Evolutionary conservation across 2,888 invertebrate species (phyloP).

Genomic region (Steromphala cineraria): DNA sequence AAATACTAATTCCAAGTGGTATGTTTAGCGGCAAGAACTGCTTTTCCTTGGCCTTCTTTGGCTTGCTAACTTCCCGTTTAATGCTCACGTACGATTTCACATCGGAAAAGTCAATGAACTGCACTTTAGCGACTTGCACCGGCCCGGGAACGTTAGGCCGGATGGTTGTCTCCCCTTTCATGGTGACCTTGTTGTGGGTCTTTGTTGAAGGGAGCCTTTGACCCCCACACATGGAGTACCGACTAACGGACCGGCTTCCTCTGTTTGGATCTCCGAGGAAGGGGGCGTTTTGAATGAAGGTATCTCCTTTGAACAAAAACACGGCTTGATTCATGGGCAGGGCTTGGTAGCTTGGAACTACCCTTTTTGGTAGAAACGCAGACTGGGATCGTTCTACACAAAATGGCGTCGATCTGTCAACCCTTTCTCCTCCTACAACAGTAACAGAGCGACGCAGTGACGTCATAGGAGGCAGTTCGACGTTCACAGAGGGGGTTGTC

Average conservation of each 20-base stretch:
- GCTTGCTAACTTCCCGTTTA: neutral
- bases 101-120: conserved; percentile 20
- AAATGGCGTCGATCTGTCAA: neutral
- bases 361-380: neutral
- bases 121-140: conserved; percentile 14
- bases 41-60: conserved; percentile 1
- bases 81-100: neutral
- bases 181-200: neutral
- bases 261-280: conserved; percentile 7
- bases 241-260: neutral
- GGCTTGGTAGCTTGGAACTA: neutral
- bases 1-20: neutral
- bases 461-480: neutral
- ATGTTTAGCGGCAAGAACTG: neutral
- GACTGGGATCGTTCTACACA: neutral
- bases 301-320: conserved; percentile 13
- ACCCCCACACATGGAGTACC: neutral
- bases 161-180: neutral
- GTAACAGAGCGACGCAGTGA: neutral
- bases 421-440: neutral
- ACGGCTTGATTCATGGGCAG: conserved; percentile 18
- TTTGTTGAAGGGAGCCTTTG: neutral
- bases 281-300: neutral
- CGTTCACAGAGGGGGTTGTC: neutral
- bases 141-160: neutral